Evolutionary conservation across 2,113 vertebrate species (phyloP), one percentile per base, ranked within the genome.

Genomic region (Rhinolophus ferrumequinum): DNA sequence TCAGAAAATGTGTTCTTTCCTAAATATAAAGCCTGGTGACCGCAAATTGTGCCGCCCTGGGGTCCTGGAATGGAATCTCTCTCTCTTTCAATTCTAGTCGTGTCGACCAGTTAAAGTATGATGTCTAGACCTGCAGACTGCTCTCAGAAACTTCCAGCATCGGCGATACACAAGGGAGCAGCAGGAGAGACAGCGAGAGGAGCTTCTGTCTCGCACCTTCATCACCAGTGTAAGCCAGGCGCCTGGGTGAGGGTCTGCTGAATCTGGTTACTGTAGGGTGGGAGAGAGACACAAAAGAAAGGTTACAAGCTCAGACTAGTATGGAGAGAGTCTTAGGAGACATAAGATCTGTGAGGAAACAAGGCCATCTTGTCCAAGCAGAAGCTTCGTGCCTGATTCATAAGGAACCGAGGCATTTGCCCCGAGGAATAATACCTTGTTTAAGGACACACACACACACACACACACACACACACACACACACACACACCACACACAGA

Each of bases 31-130:
- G 64, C 66, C 60, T n/a, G 44, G 56, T 70, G 12, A 4, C 47
- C 70, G 87, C 38, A 33, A 9, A 38, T 50, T 62, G 44, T 75
- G 44, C 82, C 1, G 1, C 12, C 3, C 50, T 50, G 24, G 19
- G 30, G 69, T 95, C 24, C 95, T 83, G 64, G 47, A 95, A 64
- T 88, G 83, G 94, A 93, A 95, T 96, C 60, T 91, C 62, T 91
- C 72, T 88, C 95, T 80, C 47, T 82, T 28, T 94, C 95, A 76
- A 35, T 94, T 93, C 47, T 83, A 62, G 99, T 28, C 98, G 99
- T 54, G 99, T 99, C 22, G 99, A 99, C 97, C 99, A 99, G 98
- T 98, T 99, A 75, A 99, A 99, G 96, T 99, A 99, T 1, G 99
- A 99, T 0, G 98, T 99, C 62, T 99, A 99, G 95, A 99, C 93